phyloP scores from a whole-genome alignment of 2,888 invertebrate species.

The Melieria crassipennis region DNA sequence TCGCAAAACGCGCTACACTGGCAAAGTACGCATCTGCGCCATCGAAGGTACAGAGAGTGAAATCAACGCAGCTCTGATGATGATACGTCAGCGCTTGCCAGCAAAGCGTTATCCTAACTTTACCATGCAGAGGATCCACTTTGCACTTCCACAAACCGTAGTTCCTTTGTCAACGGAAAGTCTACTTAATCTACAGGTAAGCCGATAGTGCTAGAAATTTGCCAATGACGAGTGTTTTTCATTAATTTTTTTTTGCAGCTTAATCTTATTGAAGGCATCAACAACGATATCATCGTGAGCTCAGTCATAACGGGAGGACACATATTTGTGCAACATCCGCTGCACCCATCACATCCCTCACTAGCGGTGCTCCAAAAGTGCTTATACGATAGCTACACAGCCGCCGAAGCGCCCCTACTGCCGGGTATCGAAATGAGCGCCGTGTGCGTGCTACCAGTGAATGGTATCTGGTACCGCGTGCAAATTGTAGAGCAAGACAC shows the following conservation, averaged over 20 bases:
- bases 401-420: conserved; percentile 80
- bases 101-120: conserved; percentile 81
- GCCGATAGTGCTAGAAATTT: conserved; percentile 31
- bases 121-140: conserved; percentile 70
- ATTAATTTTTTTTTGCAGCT: conserved; percentile 69
- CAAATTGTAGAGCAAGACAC: conserved; percentile 75
- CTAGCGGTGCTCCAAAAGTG: conserved; percentile 81
- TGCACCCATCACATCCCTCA: conserved; percentile 91
- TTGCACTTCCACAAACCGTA: conserved; percentile 62
- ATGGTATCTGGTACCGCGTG: conserved; percentile 88
- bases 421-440: conserved; percentile 82
- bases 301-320: conserved; percentile 87
- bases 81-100: conserved; percentile 89
- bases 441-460: conserved; percentile 85
- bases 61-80: conserved; percentile 82
- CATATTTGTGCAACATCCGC: conserved; percentile 94
- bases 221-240: conserved; percentile 13
- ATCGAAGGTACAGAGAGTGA: conserved; percentile 82
- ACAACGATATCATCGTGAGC: conserved; percentile 91
- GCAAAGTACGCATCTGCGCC: conserved; percentile 83
- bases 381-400: conserved; percentile 85
- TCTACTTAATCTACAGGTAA: conserved; percentile 66
- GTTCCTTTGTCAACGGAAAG: conserved; percentile 63
- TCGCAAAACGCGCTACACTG: conserved; percentile 75
- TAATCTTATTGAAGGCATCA: conserved; percentile 88